phyloP scores from a whole-genome alignment of 2,113 vertebrate genomes.

The Boleophthalmus pectinirostris region DNA sequence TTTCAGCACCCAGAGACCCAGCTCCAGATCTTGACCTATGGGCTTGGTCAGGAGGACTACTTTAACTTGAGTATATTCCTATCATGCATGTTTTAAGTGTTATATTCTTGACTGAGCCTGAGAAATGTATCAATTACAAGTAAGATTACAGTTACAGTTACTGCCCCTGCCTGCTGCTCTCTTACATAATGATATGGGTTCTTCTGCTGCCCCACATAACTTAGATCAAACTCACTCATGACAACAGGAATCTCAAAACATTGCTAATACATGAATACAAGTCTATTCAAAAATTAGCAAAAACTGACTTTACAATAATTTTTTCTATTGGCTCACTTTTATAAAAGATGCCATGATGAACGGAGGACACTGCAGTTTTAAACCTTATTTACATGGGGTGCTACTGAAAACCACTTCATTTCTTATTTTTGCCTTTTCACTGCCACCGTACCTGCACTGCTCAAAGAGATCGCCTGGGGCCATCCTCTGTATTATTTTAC shows the following conservation, averaged over 20 bases:
- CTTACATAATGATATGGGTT: background rate
- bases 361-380: background rate
- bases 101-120: background rate
- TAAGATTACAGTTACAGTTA: background rate
- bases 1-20: background rate
- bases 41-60: background rate
- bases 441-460: constrained; percentile 30
- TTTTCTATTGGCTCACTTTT: background rate
- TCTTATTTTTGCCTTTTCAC: constrained; percentile 17
- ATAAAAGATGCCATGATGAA: background rate
- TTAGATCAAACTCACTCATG: too few relatives aligned
- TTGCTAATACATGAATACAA: too few relatives aligned
- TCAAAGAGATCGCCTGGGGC: constrained; percentile 30
- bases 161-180: background rate
- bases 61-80: background rate
- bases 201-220: too few relatives aligned
- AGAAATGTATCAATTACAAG: background rate
- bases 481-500: constrained; percentile 2
- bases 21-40: background rate
- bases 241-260: too few relatives aligned
- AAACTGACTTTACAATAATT: too few relatives aligned
- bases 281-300: too few relatives aligned
- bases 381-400: constrained; percentile 36
- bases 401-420: constrained; percentile 55
- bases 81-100: background rate